Evolutionary conservation across 2,797 vertebrate species (phyloP), one percentile per base, ranked within the genome.

Genomic region (Sternotherus odoratus): DNA sequence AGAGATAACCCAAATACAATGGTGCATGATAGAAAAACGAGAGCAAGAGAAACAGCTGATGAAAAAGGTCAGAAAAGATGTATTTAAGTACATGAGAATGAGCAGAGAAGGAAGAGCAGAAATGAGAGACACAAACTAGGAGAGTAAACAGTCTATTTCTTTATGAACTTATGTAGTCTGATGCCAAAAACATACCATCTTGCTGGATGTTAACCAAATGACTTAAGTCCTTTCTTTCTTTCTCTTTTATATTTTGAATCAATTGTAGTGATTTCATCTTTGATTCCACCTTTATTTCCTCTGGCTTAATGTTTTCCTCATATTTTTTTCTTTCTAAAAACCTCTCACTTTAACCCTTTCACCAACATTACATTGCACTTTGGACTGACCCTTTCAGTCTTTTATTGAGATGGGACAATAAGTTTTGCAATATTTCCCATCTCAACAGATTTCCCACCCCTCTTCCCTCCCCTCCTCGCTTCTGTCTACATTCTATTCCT

Each of bases 81-180:
- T 11, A 21, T 53, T 13, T 26, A 79, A 56, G 5, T 0, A 1
- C 69, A 46, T 4, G 13, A 16, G 75, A 56, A 15, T 0, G 21
- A 72, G 51, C 11, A 81, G 3, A 51, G 4, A 39, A 46, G 53
- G 46, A 79, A 23, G 36, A 82, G n/a, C 16, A n/a, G 85, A 6
- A 13, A n/a, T 23, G 21, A 82, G 36, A 33, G 36, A 1, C 0
- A 12, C 7, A 51, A 2, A 48, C n/a, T 5, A 36, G 72, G 72
- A 26, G n/a, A 17, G 57, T 57, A 4, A 26, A 21, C 50, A 4
- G 2, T 1, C 30, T 49, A 36, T 6, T 51, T 77, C 75, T 26
- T 75, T 75, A 26, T 75, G 48, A 30, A 75, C 43, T 69, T 69
- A 39, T 30, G 17, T 10, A 13, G 12, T 43, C 72, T 48, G 46